Base-by-base conservation (phyloP, 2,113 vertebrate species). In the Platichthys flesus region DNA sequence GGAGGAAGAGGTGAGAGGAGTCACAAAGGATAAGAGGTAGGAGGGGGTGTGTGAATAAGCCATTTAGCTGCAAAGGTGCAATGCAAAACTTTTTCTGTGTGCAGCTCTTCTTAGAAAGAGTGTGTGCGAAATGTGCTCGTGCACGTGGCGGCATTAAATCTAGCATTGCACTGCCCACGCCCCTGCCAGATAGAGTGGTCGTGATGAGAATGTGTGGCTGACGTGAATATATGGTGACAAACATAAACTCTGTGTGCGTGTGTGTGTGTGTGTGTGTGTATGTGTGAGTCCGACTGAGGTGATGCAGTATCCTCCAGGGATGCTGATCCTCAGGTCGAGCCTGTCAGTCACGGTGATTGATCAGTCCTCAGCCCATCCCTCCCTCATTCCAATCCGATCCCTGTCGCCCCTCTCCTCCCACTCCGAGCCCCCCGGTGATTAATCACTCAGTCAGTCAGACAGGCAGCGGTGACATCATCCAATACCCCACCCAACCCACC, bases 311-410 rank as follows among this genome's bases (percentile, higher is more conserved):
- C 84, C 82, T 81, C 88, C 23, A 26, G 78, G 88, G 91, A 86
- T 74, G 60, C 66, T 83, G 75, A 76, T 75, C 79, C 69, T 82
- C 67, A 68, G 60, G 79, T 72, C 55, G 8, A 40, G 66, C 16
- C 80, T 88, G 90, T 88, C 90, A 88, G 82, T 91, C 84, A 82
- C 1, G 1, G 55, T 91, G 92, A 94, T 91, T 91, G 93, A 95
- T 94, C 80, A 67, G 74, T 42, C 77, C 49, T 23, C 68, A 0
- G 52, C 80, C 80, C 88, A 82, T 74, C 90, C 82, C 78, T 62
- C 58, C 24, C 59, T 86, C 88, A 85, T 90, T 87, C 82, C 89
- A 85, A 79, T 85, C 85, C 15, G 20, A 88, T 82, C 78, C 74
- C 55, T 26, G 74, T 60, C 51, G 15, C 65, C 74, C 83, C 1